Base-by-base conservation (phyloP, 1,140 invertebrate species). In the Akabosia matsudoensis region DNA sequence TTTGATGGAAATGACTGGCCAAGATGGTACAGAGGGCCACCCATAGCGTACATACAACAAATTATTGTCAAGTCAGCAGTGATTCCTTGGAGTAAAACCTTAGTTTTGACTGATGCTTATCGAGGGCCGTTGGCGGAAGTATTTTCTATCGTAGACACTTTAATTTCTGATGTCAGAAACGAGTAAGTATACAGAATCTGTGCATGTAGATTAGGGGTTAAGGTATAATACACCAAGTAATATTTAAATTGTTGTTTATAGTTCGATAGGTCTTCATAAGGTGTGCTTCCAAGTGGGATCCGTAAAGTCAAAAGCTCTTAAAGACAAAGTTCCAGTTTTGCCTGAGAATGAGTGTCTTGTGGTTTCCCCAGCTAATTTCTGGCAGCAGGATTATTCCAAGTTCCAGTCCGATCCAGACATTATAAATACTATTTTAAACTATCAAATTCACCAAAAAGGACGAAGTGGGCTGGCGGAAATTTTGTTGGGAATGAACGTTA, bases 321-420 rank as follows among this genome's bases (percentile, higher is more conserved):
- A 85, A 83, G 83, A 82, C 82, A 89, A 86, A 82, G 84, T 84
- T 37, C 84, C 88, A 13, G 86, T 93, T 76, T 86, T 97, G 31
- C 96, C 96, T 0, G 92, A 97, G 83, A 97, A 95, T 83, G 92
- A 90, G 84, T 98, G 97, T 84, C 87, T 98, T 0, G 85, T 96
- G n/a, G 84, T 98, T 0, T 97, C 96, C 1, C 96, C 97, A 0
- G 94, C 94, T 0, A 97, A 96, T 85, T 87, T 98, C 31, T 98
- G 96, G 96, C 90, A 92, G 76, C 90, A 92, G 83, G 93, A 94
- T 84, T 74, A 72, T 30, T 31, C 31, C 18, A 78, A 89, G 31
- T 95, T 93, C 83, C 88, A 90, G 45, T 86, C 90, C 75, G 93
- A 96, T 84, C 87, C 88, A 18, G 91, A 93, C 83, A 89, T 95